These are phyloP conservation scores for Aphelenchoides bicaudatus DNA, from an alignment of 2,888 invertebrate species.

Conservation along the genomic window DNA sequence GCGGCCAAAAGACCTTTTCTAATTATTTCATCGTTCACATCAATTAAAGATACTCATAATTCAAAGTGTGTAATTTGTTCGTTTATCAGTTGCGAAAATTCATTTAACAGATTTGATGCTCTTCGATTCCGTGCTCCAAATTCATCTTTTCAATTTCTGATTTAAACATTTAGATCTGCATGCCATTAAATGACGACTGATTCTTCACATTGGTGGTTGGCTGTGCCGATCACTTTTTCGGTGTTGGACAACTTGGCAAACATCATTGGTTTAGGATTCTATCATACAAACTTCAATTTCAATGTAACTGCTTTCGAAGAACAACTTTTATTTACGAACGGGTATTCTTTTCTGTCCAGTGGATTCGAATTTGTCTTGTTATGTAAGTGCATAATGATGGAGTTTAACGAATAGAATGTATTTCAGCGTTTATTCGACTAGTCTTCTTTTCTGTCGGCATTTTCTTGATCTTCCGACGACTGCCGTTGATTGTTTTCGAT, in stretches of 20 bases:
- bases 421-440: constrained; percentile 9
- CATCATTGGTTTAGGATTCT: constrained; percentile 34
- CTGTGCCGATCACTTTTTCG: constrained; percentile 1
- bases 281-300: constrained; percentile 29
- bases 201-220: too few species aligned
- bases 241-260: not conserved
- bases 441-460: constrained; percentile 24
- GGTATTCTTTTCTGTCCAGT: constrained; percentile 28
- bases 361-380: constrained; percentile 32
- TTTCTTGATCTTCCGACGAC: constrained; percentile 22
- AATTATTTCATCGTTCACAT: too few species aligned
- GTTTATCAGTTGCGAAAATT: too few species aligned
- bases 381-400: constrained; percentile 7
- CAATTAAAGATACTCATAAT: too few species aligned
- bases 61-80: not conserved
- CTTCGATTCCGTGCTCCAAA: too few species aligned
- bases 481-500: constrained; percentile 2
- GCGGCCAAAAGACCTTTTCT: too few species aligned
- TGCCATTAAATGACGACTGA: too few species aligned
- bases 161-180: too few species aligned
- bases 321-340: constrained; percentile 24
- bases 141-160: too few species aligned
- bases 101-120: too few species aligned
- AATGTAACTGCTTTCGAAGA: constrained; percentile 1
- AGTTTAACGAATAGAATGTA: not conserved